phyloP scores from a whole-genome alignment of 2,888 invertebrate genomes.

The Operophtera brumata region DNA sequence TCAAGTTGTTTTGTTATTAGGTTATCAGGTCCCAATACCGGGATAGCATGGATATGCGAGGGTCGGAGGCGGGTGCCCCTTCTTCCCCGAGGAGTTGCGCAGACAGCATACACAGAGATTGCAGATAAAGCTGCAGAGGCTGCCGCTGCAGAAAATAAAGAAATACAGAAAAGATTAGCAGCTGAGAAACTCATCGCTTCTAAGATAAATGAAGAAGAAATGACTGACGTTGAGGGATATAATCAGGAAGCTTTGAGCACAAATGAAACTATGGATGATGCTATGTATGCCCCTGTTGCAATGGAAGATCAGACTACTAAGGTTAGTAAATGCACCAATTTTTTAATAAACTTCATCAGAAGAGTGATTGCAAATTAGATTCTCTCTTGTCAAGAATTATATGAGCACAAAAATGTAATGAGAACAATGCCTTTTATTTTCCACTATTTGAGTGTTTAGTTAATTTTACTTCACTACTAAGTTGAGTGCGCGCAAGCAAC shows the following conservation, averaged over 20 bases:
- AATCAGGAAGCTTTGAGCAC: slow-evolving; percentile 55
- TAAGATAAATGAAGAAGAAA: slow-evolving; percentile 59
- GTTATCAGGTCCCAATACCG: slow-evolving; percentile 84
- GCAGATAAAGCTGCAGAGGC: slow-evolving; percentile 88
- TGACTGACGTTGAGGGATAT: slow-evolving; percentile 54
- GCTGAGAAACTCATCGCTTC: slow-evolving; percentile 62
- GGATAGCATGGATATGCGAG: slow-evolving; percentile 91
- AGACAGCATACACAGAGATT: slow-evolving; percentile 90
- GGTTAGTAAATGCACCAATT: slow-evolving; percentile 37
- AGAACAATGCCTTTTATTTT: too few species aligned
- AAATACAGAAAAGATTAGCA: slow-evolving; percentile 62
- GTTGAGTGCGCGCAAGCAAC: too few species aligned
- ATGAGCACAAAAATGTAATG: too few species aligned
- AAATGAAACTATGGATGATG: slow-evolving; percentile 58
- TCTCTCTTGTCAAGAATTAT: too few species aligned
- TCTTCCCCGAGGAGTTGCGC: slow-evolving; percentile 90
- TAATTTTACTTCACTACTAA: too few species aligned
- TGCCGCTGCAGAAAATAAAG: slow-evolving; percentile 64
- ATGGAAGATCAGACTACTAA: slow-evolving; percentile 72
- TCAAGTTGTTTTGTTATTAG: slow-evolving; percentile 53
- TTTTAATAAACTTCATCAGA: too few species aligned
- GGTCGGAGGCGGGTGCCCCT: slow-evolving; percentile 91
- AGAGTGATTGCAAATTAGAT: too few species aligned
- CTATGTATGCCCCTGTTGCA: slow-evolving; percentile 63
- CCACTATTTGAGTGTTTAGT: too few species aligned